Evolutionary conservation across 1,140 invertebrate species (phyloP).

Genomic region (Lycorma delicatula): DNA sequence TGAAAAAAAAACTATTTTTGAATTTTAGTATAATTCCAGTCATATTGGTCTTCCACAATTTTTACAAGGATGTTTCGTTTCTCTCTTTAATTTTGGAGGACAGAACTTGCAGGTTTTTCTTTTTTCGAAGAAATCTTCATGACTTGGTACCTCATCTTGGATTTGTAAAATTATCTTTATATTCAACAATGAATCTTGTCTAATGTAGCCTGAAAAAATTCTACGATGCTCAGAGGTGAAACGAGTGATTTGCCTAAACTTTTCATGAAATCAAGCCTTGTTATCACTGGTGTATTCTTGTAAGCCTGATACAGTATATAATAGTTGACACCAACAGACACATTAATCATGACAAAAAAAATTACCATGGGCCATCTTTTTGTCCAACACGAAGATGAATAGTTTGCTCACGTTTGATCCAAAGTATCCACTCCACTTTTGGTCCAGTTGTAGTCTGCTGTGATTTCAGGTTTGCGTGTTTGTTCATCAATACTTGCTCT

Average conservation of each 20-base stretch:
- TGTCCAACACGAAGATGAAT: conserved; percentile 40
- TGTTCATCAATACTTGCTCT: conserved; percentile 13
- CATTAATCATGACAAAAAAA: conserved; percentile 43
- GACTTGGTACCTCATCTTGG: too few species aligned
- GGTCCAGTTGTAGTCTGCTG: conserved; percentile 38
- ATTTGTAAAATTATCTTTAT: neutral
- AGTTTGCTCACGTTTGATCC: conserved; percentile 39
- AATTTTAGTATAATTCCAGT: too few species aligned
- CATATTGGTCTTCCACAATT: too few species aligned
- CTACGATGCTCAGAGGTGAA: neutral
- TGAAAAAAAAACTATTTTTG: too few species aligned
- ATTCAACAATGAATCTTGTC: neutral
- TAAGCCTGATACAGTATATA: neutral
- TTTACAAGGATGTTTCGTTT: too few species aligned
- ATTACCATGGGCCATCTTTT: conserved; percentile 44
- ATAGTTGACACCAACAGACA: conserved; percentile 30
- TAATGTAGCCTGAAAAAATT: neutral
- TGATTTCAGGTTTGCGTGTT: conserved; percentile 35
- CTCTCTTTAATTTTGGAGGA: too few species aligned
- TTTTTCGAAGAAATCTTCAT: too few species aligned
- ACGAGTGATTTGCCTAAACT: neutral
- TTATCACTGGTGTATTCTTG: neutral
- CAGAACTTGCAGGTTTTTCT: too few species aligned
- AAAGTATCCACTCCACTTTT: conserved; percentile 39
- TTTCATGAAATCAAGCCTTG: neutral